Base-by-base conservation (phyloP, 1,140 invertebrate species). In the Trichonephila inaurata region DNA sequence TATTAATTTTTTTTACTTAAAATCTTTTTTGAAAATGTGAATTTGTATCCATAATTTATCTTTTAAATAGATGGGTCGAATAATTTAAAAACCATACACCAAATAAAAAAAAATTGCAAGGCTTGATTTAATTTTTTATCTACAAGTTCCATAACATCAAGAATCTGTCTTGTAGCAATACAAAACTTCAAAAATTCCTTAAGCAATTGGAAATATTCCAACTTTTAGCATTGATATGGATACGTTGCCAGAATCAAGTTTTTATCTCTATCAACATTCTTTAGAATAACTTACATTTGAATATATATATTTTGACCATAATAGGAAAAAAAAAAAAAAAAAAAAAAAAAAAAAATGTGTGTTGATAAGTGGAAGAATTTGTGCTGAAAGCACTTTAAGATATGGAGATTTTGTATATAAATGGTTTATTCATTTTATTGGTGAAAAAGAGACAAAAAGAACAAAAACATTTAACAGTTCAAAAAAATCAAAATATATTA, bases 191-290 rank as follows among this genome's bases (percentile, higher is more conserved):
- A 24, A 69, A 69, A 69, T 69, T 69, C 66, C 66, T 69, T 69
- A 69, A 69, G 66, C 66, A 24, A 69, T 69, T 69, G 66, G 66
- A 69, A 24, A n/a, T 69, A 69, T 24, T 69, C 66, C 66, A 69
- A 69, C 10, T 69, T 69, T 69, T 24, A 24, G 66, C 24, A 24
- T 69, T 69, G 66, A 24, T 69, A 19, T n/a, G 24, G 66, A 69
- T 69, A 69, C 24, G 66, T n/a, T 69, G 66, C 24, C 66, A 28
- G 66, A 24, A 69, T 69, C n/a, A 69, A 69, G n/a, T 69, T 69
- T 69, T 69, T 69, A 28, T 69, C n/a, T 69, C 24, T 69, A 69
- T 69, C 66, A 69, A 69, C 66, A 69, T 69, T 69, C 66, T 69
- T 69, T 69, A 69, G n/a, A 14, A 69, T 51, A 51, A 10, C 21